Base-by-base conservation (phyloP, 2,888 invertebrate genomes). In the Quadriops clusia region DNA sequence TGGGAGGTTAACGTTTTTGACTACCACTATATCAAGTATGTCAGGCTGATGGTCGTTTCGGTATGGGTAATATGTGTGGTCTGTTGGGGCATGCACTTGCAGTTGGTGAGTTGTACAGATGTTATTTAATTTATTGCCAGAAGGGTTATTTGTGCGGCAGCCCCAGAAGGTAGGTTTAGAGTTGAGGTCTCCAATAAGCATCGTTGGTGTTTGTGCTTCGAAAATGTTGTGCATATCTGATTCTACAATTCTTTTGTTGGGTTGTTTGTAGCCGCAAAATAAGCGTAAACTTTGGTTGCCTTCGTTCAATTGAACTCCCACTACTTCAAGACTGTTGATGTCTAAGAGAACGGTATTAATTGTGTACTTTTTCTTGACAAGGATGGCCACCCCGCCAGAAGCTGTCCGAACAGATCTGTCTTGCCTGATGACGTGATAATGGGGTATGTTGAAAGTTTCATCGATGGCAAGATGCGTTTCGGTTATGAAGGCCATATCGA, bases 401-500 rank as follows among this genome's bases (percentile, higher is more conserved):
- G 27, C 27, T n/a, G 16, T 15, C 17, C 13, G 8, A 6, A 17
- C 8, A 15, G 8, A 10, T 27, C 27, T 27, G 15, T 27, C 27
- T 8, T 16, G 7, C 16, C 27, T 27, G 17, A 17, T 17, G 4
- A 27, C n/a, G 5, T 27, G 16, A 11, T 27, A 27, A 4, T 17
- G 17, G 11, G 27, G 27, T n/a, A 27, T 27, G 16, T 27, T 27
- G 11, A 12, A 27, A 17, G 11, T 13, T 27, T 27, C 27, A n/a
- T 17, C 27, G 7, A n/a, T 10, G 8, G 12, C 15, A 9, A 23
- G 23, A 12, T 33, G 33, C 10, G 28, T 33, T 30, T 33, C 33
- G 3, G 29, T 30, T 9, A 32, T 15, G 28, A 26, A 32, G 12
- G 32, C 32, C n/a, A 32, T 32, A 20, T 32, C 20, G n/a, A 32